Evolutionary conservation across 2,888 invertebrate species (phyloP), one percentile per base, ranked within the genome.

Genomic region (Troides oblongomaculatus): DNA sequence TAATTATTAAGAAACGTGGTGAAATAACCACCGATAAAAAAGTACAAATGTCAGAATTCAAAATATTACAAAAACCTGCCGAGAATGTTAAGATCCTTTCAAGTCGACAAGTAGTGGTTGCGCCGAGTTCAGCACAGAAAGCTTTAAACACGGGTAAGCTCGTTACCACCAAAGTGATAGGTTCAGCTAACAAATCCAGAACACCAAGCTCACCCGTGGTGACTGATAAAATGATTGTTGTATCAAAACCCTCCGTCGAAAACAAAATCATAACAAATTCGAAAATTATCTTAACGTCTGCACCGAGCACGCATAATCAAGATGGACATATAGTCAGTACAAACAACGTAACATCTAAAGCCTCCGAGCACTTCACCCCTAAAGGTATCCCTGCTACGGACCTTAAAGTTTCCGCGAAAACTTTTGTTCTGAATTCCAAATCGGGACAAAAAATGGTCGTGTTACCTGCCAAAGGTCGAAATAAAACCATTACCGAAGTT

Each of bases 361-460:
- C 81, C 50, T 79, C 84, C 4, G 92, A 93, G 76, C 79, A 84
- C 43, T 81, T 89, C 71, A 91, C 89, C 23, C 89, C 89, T 50
- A 91, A 92, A 79, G 91, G 92, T 69, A 87, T 93, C 64, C 92
- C 91, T 36, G 90, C 92, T 46, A 90, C 92, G 57, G 93, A 93
- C 75, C 79, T 92, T 39, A 93, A 92, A 81, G 90, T 93, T 12
- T 92, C 93, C 0, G 88, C 93, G 2, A 93, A 93, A 81, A 88
- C 93, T 18, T 84, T 92, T 67, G 89, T 93, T 61, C 77, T 93
- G 50, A 93, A 92, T 77, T 90, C 91, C 10, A 93, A 92, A 77
- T 88, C 92, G 2, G 93, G 90, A 3, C 92, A 89, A 75, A 93
- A 93, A 76, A 92, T 93, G 93, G 91, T 93, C 18, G 92, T 93